phyloP scores from a whole-genome alignment of 2,888 invertebrate species.

The Hirtodrosophila trivittata region DNA sequence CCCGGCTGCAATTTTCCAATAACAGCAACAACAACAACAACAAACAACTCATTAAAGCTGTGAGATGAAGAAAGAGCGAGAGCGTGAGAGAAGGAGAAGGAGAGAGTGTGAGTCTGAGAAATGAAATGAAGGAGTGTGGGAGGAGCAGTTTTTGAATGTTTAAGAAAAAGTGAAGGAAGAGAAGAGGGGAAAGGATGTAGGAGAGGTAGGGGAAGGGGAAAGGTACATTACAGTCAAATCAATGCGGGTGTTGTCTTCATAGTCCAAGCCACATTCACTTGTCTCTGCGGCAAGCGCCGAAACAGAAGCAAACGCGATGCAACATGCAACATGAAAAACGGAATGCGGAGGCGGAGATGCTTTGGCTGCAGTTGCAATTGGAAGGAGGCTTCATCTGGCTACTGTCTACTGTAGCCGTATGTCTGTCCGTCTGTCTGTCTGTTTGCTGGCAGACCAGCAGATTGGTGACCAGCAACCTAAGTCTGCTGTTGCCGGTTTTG shows the following conservation, averaged over 20 bases:
- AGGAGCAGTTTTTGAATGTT: slow-evolving; percentile 13
- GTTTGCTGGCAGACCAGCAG: slow-evolving; percentile 1
- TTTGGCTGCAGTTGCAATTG: slow-evolving; percentile 29
- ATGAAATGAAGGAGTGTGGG: slow-evolving; percentile 13
- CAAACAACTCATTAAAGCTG: slow-evolving; percentile 71
- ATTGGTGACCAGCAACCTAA: neutral
- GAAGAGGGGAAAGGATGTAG: slow-evolving; percentile 7
- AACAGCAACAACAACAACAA: slow-evolving; percentile 34
- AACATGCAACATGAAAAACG: slow-evolving; percentile 39
- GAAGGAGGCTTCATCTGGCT: no score
- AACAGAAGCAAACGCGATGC: slow-evolving; percentile 56
- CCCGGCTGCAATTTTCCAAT: slow-evolving; percentile 67
- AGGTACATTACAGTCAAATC: slow-evolving; percentile 52
- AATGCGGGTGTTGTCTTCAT: slow-evolving; percentile 71
- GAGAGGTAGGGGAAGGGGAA: slow-evolving; percentile 1
- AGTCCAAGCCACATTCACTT: slow-evolving; percentile 64
- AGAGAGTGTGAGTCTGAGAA: slow-evolving; percentile 33
- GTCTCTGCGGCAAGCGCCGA: slow-evolving; percentile 49
- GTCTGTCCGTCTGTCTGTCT: slow-evolving; percentile 14
- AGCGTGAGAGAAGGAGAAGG: neutral
- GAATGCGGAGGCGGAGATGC: slow-evolving; percentile 46
- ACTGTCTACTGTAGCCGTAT: no score
- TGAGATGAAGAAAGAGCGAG: slow-evolving; percentile 33
- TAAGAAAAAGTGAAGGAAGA: slow-evolving; percentile 25
- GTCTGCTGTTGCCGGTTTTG: slow-evolving; percentile 9